Conservation (phyloP, 2,797 vertebrate genomes). For the Gymnoscopelus braueri region DNA sequence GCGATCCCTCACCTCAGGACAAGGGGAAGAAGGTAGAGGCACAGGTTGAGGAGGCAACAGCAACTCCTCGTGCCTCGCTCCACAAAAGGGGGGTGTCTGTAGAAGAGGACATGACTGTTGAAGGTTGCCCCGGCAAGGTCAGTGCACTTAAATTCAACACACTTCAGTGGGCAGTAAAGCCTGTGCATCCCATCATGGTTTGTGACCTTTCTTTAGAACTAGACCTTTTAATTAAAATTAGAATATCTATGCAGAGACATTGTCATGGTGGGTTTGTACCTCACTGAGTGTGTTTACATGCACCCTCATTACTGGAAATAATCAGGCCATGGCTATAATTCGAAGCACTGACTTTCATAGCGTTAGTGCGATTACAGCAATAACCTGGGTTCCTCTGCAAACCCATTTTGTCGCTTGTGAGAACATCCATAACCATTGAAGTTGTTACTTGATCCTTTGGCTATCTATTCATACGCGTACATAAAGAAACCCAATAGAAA, state of each 20-base stretch:
- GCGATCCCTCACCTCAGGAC: constrained; percentile 36
- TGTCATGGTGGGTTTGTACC: not conserved
- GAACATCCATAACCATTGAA: no score
- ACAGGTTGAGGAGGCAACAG: constrained; percentile 41
- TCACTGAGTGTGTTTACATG: not conserved
- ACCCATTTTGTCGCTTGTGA: no score
- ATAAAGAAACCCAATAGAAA: no score
- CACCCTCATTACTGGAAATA: no score
- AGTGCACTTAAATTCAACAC: constrained; percentile 18
- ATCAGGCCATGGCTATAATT: no score
- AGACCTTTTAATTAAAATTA: not conserved
- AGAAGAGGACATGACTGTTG: constrained; percentile 42
- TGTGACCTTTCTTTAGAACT: not conserved
- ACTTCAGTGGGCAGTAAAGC: no score
- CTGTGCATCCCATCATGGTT: no score
- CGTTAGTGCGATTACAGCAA: no score
- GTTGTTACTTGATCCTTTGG: no score
- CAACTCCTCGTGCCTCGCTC: constrained; percentile 39
- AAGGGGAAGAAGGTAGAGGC: constrained; percentile 29
- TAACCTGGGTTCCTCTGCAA: no score
- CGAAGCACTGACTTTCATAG: no score
- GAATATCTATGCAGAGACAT: not conserved
- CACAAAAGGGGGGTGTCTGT: constrained; percentile 48
- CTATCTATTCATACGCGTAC: no score
- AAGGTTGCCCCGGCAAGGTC: constrained; percentile 64